phyloP scores from a whole-genome alignment of 2,888 invertebrate genomes.

The Ophioninae sp. region DNA sequence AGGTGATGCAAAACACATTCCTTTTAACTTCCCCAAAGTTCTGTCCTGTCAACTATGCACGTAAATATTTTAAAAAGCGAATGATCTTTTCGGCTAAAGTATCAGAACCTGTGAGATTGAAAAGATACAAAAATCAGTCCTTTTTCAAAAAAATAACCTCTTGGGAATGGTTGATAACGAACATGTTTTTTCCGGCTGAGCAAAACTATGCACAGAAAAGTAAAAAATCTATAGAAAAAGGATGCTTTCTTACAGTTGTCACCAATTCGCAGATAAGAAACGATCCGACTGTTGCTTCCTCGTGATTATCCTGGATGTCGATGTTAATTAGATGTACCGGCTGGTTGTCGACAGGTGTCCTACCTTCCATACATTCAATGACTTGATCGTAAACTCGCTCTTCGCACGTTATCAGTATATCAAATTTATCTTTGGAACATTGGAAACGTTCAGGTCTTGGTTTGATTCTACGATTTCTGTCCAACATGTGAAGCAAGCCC shows the following conservation, averaged over 20 bases:
- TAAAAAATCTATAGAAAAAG: slow-evolving; percentile 1
- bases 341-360: slow-evolving; percentile 90
- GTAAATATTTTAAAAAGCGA: background rate
- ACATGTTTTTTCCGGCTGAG: background rate
- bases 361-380: slow-evolving; percentile 93
- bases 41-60: background rate
- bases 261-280: slow-evolving; percentile 98
- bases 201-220: background rate
- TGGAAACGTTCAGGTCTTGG: slow-evolving; percentile 97
- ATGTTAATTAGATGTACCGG: slow-evolving; percentile 98
- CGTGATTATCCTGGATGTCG: slow-evolving; percentile 99
- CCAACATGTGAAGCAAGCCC: slow-evolving; percentile 98
- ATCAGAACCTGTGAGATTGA: background rate
- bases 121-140: background rate
- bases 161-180: background rate
- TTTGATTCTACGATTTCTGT: slow-evolving; percentile 98
- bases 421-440: slow-evolving; percentile 92
- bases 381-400: slow-evolving; percentile 99
- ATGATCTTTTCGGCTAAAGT: background rate
- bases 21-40: background rate
- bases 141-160: background rate
- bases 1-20: background rate
- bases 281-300: slow-evolving; percentile 99
- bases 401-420: slow-evolving; percentile 98
- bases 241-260: slow-evolving; percentile 85